These are phyloP conservation scores for Cryptotermes secundus DNA, from an alignment of 1,140 invertebrate species.

Conservation along the genomic window DNA sequence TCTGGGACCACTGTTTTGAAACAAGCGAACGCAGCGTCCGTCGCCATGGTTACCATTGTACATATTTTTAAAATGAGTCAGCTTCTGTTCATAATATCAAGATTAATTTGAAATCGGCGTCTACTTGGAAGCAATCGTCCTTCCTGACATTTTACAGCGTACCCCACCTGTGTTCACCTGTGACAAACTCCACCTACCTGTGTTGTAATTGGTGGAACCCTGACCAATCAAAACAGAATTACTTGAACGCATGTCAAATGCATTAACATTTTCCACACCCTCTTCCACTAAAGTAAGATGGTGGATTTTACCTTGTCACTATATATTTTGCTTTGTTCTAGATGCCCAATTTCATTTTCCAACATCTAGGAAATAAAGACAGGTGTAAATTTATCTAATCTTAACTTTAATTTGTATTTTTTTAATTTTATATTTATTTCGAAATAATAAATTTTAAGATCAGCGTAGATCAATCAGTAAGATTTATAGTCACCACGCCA, in stretches of 20 bases:
- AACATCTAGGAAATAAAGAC: background rate
- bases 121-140: too few species aligned
- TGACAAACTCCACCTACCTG: background rate
- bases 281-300: background rate
- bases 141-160: background rate
- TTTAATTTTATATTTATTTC: background rate
- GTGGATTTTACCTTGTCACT: background rate
- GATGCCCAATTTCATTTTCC: background rate
- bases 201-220: background rate
- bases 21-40: too few species aligned
- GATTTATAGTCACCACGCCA: too few species aligned
- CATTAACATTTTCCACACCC: background rate
- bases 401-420: background rate
- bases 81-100: too few species aligned
- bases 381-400: background rate
- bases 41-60: too few species aligned
- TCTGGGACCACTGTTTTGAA: too few species aligned
- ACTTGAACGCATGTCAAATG: background rate
- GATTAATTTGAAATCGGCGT: too few species aligned
- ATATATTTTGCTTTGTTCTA: background rate
- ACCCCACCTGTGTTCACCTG: background rate
- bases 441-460: too few species aligned
- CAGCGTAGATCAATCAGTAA: too few species aligned
- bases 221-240: background rate
- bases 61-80: too few species aligned